Percentiles rank a stretch among this genome's conserved stretches.
Evolutionary conservation across 2,797 vertebrate genomes (phyloP).

Genomic region (Megalops cyprinoides): DNA sequence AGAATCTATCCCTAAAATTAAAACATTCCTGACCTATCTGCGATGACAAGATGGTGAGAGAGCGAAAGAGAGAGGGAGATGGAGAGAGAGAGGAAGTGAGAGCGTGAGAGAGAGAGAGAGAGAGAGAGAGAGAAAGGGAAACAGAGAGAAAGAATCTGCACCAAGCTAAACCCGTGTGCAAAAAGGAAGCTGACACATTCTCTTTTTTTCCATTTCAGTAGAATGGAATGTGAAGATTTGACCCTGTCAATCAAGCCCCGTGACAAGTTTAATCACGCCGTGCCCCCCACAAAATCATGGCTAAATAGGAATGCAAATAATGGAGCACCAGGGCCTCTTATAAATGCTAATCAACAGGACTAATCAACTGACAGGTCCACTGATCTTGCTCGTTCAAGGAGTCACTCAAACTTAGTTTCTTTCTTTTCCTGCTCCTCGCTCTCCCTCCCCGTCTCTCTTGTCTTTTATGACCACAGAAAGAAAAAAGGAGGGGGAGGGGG

Average conservation of each 20-base stretch:
- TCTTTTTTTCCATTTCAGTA: constrained; percentile 86
- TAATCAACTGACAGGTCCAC: constrained; percentile 99
- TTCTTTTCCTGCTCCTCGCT: constrained; percentile 28
- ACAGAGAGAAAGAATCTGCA: constrained; percentile 52
- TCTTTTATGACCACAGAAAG: constrained; percentile 67
- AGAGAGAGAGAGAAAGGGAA: constrained; percentile 16
- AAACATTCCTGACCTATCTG: constrained; percentile 96
- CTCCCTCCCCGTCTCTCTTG: constrained; percentile 15
- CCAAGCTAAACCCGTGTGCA: constrained; percentile 74
- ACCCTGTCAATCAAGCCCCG: constrained; percentile 96
- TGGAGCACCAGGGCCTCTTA: constrained; percentile 94
- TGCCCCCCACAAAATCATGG: constrained; percentile 95
- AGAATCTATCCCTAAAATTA: constrained; percentile 99
- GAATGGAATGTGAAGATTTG: constrained; percentile 97
- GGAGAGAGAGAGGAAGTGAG: constrained; percentile 29
- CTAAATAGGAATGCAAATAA: constrained; percentile 99
- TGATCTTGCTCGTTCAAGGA: constrained; percentile 86
- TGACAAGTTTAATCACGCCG: constrained; percentile 99
- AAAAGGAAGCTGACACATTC: constrained; percentile 91
- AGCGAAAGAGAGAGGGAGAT: constrained; percentile 33
- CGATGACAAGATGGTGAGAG: constrained; percentile 86
- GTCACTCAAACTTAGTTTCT: constrained; percentile 81
- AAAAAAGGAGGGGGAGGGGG: background rate
- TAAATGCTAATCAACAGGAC: constrained; percentile 99
- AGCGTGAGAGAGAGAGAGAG: constrained; percentile 27